Evolutionary conservation across 1,140 invertebrate species (phyloP), one percentile per base, ranked within the genome.

Genomic region (Saccostrea glomerata): DNA sequence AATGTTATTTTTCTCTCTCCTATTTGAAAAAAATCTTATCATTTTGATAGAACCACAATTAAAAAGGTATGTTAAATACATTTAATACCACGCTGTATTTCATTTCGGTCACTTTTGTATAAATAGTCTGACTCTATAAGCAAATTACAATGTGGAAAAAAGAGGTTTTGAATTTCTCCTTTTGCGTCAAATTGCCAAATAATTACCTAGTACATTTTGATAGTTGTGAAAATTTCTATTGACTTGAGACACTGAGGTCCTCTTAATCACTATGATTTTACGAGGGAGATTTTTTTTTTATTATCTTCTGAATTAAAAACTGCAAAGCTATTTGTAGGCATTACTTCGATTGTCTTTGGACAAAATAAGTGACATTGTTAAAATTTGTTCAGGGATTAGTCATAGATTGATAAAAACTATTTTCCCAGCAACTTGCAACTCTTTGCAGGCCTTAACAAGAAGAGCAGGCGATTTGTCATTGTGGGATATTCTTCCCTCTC

Each of bases 391-490:
- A 30, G 25, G 70, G 25, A 30, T 77, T 77, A 77, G 25, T 77
- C 70, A 77, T 77, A 77, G 23, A 36, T 77, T 77, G 70, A 77
- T 77, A 30, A 30, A 30, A 77, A 15, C 30, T 77, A 77, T 77
- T 77, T 77, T 77, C 70, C 70, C 70, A 77, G 70, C 70, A 77
- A 77, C 70, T 77, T 77, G 70, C 70, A 77, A 77, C 70, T 77
- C 25, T 77, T 36, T 77, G 70, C 70, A 77, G 25, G 25, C 70
- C 25, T 15, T 77, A 77, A 77, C 70, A 77, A 77, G 70, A 30
- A 11, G 70, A 36, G 11, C 70, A 23, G 1, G 2, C 15, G 70
- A 77, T 77, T 77, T 77, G 70, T 77, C 70, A 77, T 77, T 25
- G 70, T 77, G 70, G 25, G 70, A 77, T 77, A 15, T 77, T 73